A percentile compares a stretch with the other conserved stretches of the same genome.
These are phyloP conservation scores for Siniperca chuatsi DNA, from an alignment of 2,113 vertebrate genomes.

Conservation along the genomic window DNA sequence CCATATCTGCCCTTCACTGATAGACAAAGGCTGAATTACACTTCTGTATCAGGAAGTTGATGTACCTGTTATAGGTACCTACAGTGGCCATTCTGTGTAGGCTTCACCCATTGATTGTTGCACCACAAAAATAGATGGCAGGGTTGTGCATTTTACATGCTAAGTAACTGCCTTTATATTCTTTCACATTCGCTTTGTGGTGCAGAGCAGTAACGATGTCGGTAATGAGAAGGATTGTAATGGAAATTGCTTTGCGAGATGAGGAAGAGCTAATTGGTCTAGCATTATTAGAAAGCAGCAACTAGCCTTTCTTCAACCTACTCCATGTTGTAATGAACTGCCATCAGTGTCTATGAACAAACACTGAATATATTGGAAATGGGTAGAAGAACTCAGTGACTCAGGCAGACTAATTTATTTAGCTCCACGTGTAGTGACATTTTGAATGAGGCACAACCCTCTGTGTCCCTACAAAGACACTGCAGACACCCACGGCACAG, in stretches of 20 bases:
- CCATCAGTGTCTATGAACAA: not conserved
- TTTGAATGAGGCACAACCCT: not conserved
- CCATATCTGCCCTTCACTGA: conserved; percentile 17
- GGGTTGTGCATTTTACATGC: not conserved
- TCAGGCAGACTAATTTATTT: not conserved
- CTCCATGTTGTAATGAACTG: not conserved
- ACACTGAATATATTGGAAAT: not conserved
- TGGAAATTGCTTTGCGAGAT: conserved; percentile 19
- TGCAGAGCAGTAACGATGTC: not conserved
- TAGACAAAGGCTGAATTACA: conserved; percentile 2
- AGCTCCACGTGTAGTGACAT: not conserved
- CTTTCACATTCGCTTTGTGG: not conserved
- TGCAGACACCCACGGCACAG: not conserved
- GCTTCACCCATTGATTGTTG: not conserved
- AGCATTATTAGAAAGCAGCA: not conserved
- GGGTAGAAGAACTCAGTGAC: not conserved
- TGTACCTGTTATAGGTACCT: not conserved
- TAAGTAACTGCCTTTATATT: conserved; percentile 16
- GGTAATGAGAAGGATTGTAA: conserved; percentile 12
- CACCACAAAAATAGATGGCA: not conserved
- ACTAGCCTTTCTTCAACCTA: not conserved
- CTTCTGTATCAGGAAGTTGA: not conserved
- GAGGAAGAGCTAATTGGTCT: conserved; percentile 21
- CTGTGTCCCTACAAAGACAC: not conserved
- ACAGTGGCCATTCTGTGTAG: not conserved